Evolutionary conservation across 2,888 invertebrate species (phyloP).

Genomic region (Mythimna lalbum): DNA sequence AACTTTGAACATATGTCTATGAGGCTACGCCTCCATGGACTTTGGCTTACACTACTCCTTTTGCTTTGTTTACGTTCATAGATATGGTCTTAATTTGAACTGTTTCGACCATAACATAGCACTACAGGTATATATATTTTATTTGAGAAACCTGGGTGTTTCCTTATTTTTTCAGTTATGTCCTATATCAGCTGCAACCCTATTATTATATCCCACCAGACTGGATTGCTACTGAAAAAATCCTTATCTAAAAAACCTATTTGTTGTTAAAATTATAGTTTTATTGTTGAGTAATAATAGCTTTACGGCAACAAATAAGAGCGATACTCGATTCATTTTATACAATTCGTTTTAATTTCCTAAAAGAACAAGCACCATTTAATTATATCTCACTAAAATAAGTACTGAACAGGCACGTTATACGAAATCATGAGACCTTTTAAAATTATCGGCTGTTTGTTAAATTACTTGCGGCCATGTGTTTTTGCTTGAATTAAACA

Average conservation of each 20-base stretch:
- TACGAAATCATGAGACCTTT: conserved; percentile 18
- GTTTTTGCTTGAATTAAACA: conserved; percentile 7
- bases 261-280: neutral
- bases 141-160: neutral
- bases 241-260: neutral
- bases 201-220: neutral
- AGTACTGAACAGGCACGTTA: conserved; percentile 36
- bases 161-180: neutral
- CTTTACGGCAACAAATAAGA: neutral
- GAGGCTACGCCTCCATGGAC: no score
- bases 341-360: conserved; percentile 14
- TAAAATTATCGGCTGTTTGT: neutral
- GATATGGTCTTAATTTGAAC: neutral
- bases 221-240: neutral
- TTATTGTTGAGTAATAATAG: conserved; percentile 8
- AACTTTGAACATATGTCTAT: no score
- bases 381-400: conserved; percentile 47
- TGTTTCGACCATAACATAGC: neutral
- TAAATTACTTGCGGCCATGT: neutral
- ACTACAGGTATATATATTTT: neutral
- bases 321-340: conserved; percentile 1
- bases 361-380: conserved; percentile 57
- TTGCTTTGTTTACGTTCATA: neutral
- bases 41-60: neutral
- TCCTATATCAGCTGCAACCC: neutral